Evolutionary conservation across 2,113 vertebrate genomes (phyloP), one percentile per base, ranked within the genome.

Genomic region (Hippocampus barbouri): DNA sequence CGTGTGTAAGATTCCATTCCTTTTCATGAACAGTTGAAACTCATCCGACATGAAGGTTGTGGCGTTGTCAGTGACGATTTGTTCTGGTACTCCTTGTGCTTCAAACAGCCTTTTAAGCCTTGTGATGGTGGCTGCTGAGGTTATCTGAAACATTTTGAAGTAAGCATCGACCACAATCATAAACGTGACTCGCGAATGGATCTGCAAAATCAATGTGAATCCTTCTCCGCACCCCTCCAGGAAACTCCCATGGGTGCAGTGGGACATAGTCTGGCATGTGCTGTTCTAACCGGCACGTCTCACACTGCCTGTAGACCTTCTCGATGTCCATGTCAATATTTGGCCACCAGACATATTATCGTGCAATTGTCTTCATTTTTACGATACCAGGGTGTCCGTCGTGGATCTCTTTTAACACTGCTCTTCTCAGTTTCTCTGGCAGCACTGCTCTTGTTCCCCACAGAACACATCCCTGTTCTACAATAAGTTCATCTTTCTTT

Each of bases 1-100:
- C 2, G 47, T 74, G 51, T 66, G 68, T 14, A 56, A n/a, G 45
- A 75, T 65, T n/a, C 51, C 68, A 16, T 75, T 75, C 68, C 30
- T 34, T 49, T 27, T 54, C 4, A 25, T 20, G 45, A 75, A 75
- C 4, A 30, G 20, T n/a, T 64, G 59, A 8, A 69, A 75, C 45
- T 69, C 66, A 0, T 69, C 66, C 0, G 66, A 64, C 3, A 34
- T 75, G 27, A 27, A 27, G 27, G 27, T 27, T 27, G 27, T 27
- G 27, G 27, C 27, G 27, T 27, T 27, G 27, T 27, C 27, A 27
- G 27, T 27, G 27, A 27, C 27, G 27, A 27, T 27, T 27, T 27
- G 27, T 27, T 27, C 27, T 27, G 27, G 27, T 27, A 27, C 27
- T 27, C 27, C 27, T 27, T 27, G 27, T 27, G 27, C 1, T 27